Base-by-base conservation (phyloP, 2,888 invertebrate species). In the Deladenus siricidicola region DNA sequence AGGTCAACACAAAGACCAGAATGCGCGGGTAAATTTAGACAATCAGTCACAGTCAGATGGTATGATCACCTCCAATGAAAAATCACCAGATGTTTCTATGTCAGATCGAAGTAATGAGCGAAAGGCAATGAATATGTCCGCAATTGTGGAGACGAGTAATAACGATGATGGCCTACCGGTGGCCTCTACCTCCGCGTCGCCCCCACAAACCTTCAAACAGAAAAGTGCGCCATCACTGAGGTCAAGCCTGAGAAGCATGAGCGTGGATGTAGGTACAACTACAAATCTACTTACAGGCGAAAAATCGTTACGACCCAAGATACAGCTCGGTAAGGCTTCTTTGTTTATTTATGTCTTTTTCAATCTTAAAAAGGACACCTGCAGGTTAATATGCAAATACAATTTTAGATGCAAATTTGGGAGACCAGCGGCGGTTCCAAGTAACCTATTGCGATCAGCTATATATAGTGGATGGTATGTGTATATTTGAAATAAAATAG, bases 381-480 rank as follows among this genome's bases (percentile, higher is more conserved):
- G 39, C 14, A 14, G 6, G 39, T 34, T 34, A 34, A 10, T 6
- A 14, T 6, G 6, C 6, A 34, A 34, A 34, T 34, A 10, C 39
- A 6, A 34, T 34, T 34, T 34, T 14, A 34, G 14, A 34, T 34
- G 39, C 39, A 34, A 34, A n/a, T n/a, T n/a, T 34, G 39, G 30
- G 28, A 8, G 30, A 53, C 24, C 53, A 53, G 6, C 17, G 53
- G 21, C 53, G 53, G 10, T 53, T 53, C 34, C 30, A 53, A 39
- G 53, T 53, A 10, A 53, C 53, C 24, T 53, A 53, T 39, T 30
- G 39, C 23, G 53, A 53, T 39, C 53, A 53, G 34, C 21, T 23
- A 29, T 60, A 60, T 52, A 50, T 60, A 49, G 58, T 60, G 23
- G 60, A 60, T 47, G 42, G 60, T 60, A 47, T 2, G 58, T 34